phyloP scores from a whole-genome alignment of 2,888 invertebrate species.

The Anagyrus pseudococci region DNA sequence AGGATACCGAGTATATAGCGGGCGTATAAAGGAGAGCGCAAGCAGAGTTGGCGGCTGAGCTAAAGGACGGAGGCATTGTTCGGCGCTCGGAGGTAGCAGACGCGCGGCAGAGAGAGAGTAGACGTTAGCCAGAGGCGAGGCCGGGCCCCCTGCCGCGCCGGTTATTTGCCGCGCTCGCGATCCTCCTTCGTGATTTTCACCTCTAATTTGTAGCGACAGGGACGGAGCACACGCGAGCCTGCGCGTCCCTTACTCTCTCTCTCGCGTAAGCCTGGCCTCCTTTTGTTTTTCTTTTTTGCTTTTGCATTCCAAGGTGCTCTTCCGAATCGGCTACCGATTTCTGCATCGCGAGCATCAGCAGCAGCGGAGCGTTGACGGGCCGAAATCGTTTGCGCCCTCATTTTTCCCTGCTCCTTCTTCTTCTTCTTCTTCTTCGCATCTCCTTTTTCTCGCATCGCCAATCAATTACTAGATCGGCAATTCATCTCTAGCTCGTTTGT shows the following conservation, averaged over 20 bases:
- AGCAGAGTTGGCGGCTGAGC: too few relatives aligned
- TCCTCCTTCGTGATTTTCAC: constrained; percentile 58
- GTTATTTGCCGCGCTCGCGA: constrained; percentile 55
- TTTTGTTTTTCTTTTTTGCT: background rate
- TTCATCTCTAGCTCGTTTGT: background rate
- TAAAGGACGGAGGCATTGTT: too few relatives aligned
- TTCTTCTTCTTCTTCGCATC: too few relatives aligned
- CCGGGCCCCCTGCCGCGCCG: constrained; percentile 55
- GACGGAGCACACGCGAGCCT: constrained; percentile 53
- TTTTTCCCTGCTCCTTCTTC: constrained; percentile 15
- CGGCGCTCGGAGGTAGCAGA: constrained; percentile 23
- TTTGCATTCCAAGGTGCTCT: constrained; percentile 19
- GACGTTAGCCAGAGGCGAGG: constrained; percentile 26
- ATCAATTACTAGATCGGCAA: constrained; percentile 31
- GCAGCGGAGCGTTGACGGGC: too few relatives aligned
- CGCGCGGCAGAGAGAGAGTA: constrained; percentile 38
- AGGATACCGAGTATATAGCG: too few relatives aligned
- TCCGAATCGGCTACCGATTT: constrained; percentile 29
- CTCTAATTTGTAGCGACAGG: constrained; percentile 61
- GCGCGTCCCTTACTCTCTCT: constrained; percentile 33
- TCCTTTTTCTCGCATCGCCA: constrained; percentile 38
- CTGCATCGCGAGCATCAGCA: too few relatives aligned
- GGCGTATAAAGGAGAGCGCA: too few relatives aligned
- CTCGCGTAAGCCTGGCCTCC: constrained; percentile 8
- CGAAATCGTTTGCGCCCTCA: background rate